A percentile compares a stretch with the other conserved stretches of the same genome.
These are phyloP conservation scores for Helicoverpa zea DNA, from an alignment of 1,140 invertebrate genomes.

Conservation along the genomic window DNA sequence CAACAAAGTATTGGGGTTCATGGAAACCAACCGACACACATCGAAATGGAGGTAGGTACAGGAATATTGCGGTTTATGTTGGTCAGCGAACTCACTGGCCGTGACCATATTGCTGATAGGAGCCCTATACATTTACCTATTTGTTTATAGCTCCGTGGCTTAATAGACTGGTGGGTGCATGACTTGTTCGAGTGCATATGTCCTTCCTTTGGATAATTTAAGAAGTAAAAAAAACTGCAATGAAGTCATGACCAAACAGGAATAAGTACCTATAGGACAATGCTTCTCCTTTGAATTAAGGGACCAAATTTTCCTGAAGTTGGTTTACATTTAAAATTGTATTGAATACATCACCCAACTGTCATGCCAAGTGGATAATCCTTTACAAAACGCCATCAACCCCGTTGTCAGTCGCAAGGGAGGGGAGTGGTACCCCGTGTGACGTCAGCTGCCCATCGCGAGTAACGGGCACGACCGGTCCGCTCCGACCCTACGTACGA, in stretches of 20 bases:
- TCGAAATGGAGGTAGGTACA: neutral
- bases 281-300: no score
- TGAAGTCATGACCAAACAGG: no score
- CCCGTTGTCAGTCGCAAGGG: neutral
- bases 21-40: neutral
- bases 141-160: neutral
- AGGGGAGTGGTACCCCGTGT: conserved; percentile 20
- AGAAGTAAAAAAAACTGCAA: no score
- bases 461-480: conserved; percentile 41
- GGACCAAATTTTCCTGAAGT: neutral
- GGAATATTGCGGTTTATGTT: neutral
- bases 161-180: no score
- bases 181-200: no score
- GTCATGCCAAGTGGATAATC: neutral
- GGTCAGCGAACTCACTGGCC: neutral
- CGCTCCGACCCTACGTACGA: conserved; percentile 19
- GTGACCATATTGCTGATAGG: neutral
- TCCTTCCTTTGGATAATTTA: no score
- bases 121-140: no score
- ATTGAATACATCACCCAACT: neutral
- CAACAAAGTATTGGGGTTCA: neutral
- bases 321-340: neutral
- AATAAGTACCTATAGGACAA: no score
- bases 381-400: neutral
- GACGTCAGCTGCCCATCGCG: conserved; percentile 26